Evolutionary conservation across 2,888 invertebrate species (phyloP), one percentile per base, ranked within the genome.

Genomic region (Dascillus cervinus): DNA sequence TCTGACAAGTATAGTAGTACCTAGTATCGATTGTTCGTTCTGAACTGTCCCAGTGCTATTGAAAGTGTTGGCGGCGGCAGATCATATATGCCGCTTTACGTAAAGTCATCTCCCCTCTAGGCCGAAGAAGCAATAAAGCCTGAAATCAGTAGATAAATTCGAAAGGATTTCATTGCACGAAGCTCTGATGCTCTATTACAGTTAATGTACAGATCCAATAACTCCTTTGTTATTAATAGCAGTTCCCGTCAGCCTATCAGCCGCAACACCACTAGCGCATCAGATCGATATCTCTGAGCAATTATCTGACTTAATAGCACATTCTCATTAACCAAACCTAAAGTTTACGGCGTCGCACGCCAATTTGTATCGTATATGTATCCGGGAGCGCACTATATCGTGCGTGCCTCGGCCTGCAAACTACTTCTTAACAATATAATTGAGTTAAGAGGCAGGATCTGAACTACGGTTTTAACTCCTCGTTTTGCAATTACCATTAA

Each of bases 101-200:
- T 39, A 39, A 31, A 32, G 31, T 29, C 37, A 39, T n/a, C 29
- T 44, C 39, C 46, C 40, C 37, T 45, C 41, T 46, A 44, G 46
- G 41, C 35, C 46, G 49, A 53, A 54, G 53, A 53, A 51, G 56
- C 54, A 56, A 57, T 58, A 57, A 59, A 59, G 54, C 50, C 54
- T 55, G 53, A 55, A 58, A 56, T 55, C 56, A 56, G 52, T 50
- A 57, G 57, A 60, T 60, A 58, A 60, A 60, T 60, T 58, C 54
- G 54, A 52, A 56, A 55, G 56, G 56, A 56, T 57, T 55, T 56
- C 50, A 56, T 53, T 54, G 55, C 54, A 53, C 54, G 54, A 55
- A 50, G 53, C 52, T 52, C 48, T 46, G 53, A 54, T 56, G 53
- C 54, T 58, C 54, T 56, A 55, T 56, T 58, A 56, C 55, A 48